A percentile compares a stretch with the other conserved stretches of the same genome.
Evolutionary conservation across 2,888 invertebrate genomes (phyloP).

Genomic region (Pyrrhosoma nymphula): DNA sequence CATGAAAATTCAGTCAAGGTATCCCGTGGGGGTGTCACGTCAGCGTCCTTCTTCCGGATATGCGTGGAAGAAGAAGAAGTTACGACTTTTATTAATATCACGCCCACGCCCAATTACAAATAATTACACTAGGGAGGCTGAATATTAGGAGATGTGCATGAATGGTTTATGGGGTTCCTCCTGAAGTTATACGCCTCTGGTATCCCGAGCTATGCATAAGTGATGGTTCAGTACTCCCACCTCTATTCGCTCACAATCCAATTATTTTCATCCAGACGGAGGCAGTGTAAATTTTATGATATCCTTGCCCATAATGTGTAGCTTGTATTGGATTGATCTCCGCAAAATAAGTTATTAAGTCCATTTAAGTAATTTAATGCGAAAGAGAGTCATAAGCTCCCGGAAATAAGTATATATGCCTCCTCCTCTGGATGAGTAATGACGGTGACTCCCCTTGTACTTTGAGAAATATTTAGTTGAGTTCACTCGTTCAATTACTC

Average conservation of each 20-base stretch:
- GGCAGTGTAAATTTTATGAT: neutral
- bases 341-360: too few species aligned
- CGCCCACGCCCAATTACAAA: neutral
- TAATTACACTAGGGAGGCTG: neutral
- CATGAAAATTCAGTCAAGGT: neutral
- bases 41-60: neutral
- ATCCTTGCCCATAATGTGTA: neutral
- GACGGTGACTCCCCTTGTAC: too few species aligned
- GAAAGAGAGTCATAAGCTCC: too few species aligned
- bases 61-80: neutral
- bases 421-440: too few species aligned
- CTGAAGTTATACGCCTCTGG: neutral
- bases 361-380: too few species aligned
- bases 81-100: too few species aligned
- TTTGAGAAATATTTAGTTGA: too few species aligned
- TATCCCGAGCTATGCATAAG: neutral
- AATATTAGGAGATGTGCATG: neutral
- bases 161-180: neutral
- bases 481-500: too few species aligned
- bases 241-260: neutral
- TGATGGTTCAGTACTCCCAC: neutral
- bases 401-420: too few species aligned
- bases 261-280: neutral
- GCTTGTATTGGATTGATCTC: too few species aligned
- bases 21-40: neutral